Percentiles rank a stretch among this genome's conserved stretches.
phyloP scores from a whole-genome alignment of 2,888 invertebrate genomes.

The Leptinotarsa tumamoca region DNA sequence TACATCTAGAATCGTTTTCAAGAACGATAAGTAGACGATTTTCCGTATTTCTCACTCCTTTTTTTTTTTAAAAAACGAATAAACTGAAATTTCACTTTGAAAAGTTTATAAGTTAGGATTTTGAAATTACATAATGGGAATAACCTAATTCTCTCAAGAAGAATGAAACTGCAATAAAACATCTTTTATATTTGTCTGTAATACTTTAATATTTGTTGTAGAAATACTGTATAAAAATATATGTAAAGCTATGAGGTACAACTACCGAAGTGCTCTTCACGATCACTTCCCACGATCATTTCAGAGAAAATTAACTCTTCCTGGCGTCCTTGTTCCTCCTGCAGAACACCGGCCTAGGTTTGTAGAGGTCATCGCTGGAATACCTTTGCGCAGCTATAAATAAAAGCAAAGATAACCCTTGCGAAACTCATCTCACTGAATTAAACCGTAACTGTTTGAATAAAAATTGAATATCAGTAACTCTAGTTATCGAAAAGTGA shows the following conservation, averaged over 20 bases:
- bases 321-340: slow-evolving; percentile 62
- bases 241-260: slow-evolving; percentile 1
- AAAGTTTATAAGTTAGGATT: too few relatives aligned
- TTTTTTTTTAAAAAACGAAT: too few relatives aligned
- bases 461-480: too few relatives aligned
- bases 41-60: too few relatives aligned
- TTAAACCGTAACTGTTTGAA: neutral
- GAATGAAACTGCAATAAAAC: neutral
- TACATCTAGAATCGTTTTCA: too few relatives aligned
- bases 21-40: too few relatives aligned
- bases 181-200: neutral
- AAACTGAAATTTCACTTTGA: too few relatives aligned
- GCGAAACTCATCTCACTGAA: neutral
- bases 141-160: too few relatives aligned
- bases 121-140: too few relatives aligned
- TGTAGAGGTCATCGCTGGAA: slow-evolving; percentile 78
- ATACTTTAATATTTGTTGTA: slow-evolving; percentile 4
- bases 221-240: slow-evolving; percentile 10
- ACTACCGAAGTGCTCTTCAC: neutral
- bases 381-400: slow-evolving; percentile 69
- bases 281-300: neutral
- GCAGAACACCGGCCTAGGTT: slow-evolving; percentile 74
- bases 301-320: neutral
- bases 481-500: too few relatives aligned
- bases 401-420: neutral